phyloP scores from a whole-genome alignment of 2,797 vertebrate species.

The Lophotriccus pileatus region DNA sequence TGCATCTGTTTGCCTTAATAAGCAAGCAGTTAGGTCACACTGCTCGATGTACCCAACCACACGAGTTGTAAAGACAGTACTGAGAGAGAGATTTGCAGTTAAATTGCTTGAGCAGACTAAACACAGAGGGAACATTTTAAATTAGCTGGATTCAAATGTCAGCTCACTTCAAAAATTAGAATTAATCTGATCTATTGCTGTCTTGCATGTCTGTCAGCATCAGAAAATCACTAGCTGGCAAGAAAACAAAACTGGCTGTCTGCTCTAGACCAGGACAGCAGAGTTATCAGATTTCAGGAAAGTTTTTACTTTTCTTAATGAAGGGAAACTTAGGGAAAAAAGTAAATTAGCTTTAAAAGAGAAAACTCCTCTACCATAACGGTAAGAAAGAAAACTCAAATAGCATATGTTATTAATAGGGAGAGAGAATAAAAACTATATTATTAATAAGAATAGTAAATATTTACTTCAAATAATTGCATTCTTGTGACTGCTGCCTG shows the following conservation, averaged over 20 bases:
- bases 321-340: not conserved
- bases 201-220: not conserved
- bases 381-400: not conserved
- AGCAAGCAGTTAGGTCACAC: not conserved
- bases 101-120: conserved; percentile 27
- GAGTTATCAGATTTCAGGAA: not conserved
- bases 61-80: not conserved
- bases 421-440: not conserved
- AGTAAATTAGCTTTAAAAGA: not conserved
- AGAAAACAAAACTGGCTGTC: not conserved
- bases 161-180: conserved; percentile 42
- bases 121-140: not conserved
- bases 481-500: not conserved
- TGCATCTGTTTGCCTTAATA: not conserved
- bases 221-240: conserved; percentile 12
- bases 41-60: not conserved
- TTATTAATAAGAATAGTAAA: not conserved
- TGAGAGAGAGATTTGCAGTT: not conserved
- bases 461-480: not conserved
- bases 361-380: not conserved
- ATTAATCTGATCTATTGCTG: conserved; percentile 26
- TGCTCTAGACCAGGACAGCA: not conserved
- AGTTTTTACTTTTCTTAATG: not conserved
- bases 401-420: not conserved
- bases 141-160: conserved; percentile 17